These are phyloP conservation scores for Torymus texanus DNA, from an alignment of 2,888 invertebrate species.

Conservation along the genomic window DNA sequence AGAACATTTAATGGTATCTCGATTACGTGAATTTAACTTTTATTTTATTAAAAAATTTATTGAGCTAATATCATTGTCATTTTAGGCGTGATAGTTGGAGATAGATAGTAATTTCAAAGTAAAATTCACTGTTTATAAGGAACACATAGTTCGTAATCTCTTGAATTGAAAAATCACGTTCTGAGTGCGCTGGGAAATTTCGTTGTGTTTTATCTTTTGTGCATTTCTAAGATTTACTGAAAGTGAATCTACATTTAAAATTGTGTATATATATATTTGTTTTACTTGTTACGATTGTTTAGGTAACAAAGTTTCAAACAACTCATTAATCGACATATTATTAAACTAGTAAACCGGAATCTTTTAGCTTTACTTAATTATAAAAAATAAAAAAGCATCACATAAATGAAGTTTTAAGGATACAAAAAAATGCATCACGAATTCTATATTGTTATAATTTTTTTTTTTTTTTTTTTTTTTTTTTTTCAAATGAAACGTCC, in stretches of 20 bases:
- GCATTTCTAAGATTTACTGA: constrained; percentile 4
- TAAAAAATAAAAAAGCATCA: constrained; percentile 3
- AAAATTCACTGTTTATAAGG: no score
- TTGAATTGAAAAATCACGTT: background rate
- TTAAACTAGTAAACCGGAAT: no score
- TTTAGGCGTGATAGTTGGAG: no score
- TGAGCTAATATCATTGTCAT: no score
- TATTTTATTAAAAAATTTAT: no score
- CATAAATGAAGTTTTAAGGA: background rate
- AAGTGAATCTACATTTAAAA: constrained; percentile 20
- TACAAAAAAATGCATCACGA: constrained; percentile 10
- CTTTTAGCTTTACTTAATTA: constrained; percentile 5
- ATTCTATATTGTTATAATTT: constrained; percentile 19
- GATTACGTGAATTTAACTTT: no score
- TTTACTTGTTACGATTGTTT: background rate
- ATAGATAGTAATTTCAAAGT: no score
- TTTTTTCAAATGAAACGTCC: constrained; percentile 23
- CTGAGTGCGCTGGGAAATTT: no score
- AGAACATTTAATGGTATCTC: no score
- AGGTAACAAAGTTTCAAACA: no score
- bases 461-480: constrained; percentile 36
- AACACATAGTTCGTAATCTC: no score
- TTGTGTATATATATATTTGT: constrained; percentile 38
- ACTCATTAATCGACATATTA: no score
- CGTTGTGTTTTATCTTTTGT: constrained; percentile 7